These are phyloP conservation scores for Stegodyphus mimosarum DNA, from an alignment of 1,140 invertebrate species.

Conservation along the genomic window DNA sequence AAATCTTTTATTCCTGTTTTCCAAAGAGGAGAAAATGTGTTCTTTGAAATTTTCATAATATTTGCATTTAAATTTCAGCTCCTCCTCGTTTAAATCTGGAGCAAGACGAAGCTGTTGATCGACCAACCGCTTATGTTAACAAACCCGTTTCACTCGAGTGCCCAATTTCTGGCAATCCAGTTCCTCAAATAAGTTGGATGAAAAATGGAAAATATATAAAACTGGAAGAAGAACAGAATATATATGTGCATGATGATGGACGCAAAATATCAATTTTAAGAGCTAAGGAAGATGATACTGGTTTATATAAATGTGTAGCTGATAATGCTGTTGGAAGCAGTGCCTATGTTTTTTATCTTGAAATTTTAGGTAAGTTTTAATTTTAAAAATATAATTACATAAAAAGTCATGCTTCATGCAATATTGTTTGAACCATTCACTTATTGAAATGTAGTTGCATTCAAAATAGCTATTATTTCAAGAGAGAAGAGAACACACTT, in stretches of 20 bases:
- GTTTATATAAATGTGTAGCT: conserved; percentile 79
- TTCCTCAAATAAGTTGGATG: conserved; percentile 94
- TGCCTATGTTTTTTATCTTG: conserved; percentile 21
- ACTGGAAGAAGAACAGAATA: conserved; percentile 25
- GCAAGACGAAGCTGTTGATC: conserved; percentile 23
- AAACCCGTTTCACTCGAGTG: conserved; percentile 76
- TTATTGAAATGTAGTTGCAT: too few species aligned
- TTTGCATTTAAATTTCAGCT: conserved; percentile 15
- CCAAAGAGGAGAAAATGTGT: not conserved
- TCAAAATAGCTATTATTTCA: too few species aligned
- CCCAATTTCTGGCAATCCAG: conserved; percentile 81
- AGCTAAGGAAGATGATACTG: conserved; percentile 86
- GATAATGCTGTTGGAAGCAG: conserved; percentile 58
- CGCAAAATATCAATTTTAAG: conserved; percentile 75
- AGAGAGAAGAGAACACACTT: too few species aligned
- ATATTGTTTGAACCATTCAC: too few species aligned
- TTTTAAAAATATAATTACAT: not conserved
- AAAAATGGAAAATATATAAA: conserved; percentile 82
- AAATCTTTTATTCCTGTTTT: not conserved
- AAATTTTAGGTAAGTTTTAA: conserved; percentile 41
- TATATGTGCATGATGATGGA: conserved; percentile 71
- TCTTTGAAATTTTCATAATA: not conserved
- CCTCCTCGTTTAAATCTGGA: conserved; percentile 27
- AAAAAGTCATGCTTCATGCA: too few species aligned
- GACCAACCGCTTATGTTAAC: conserved; percentile 37